Conservation (phyloP, 2,113 vertebrate genomes). For the Elanoides forficatus region DNA sequence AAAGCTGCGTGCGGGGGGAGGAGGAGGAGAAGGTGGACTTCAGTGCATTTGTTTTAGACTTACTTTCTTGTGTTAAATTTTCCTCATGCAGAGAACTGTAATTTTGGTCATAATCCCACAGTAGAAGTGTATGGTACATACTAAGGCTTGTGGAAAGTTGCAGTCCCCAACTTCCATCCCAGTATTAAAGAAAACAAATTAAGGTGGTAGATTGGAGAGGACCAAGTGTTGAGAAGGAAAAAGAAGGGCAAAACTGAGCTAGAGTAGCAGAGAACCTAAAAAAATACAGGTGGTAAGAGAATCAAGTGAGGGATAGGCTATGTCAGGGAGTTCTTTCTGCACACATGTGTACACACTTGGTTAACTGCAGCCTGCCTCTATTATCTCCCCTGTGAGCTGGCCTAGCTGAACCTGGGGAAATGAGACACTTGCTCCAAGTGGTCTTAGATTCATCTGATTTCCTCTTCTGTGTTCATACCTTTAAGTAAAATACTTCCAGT, state of each 20-base stretch:
- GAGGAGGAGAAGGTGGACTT: neutral
- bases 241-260: neutral
- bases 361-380: neutral
- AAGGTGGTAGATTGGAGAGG: neutral
- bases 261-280: neutral
- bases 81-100: neutral
- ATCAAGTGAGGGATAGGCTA: neutral
- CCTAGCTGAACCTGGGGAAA: neutral
- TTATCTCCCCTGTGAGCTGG: neutral
- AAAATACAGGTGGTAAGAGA: neutral
- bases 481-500: neutral
- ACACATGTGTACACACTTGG: fast-evolving
- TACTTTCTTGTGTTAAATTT: neutral
- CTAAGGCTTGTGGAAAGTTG: neutral
- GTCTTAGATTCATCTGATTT: neutral
- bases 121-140: neutral
- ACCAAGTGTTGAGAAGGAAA: neutral
- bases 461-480: neutral
- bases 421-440: neutral
- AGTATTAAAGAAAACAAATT: neutral
- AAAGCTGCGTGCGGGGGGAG: fast-evolving
- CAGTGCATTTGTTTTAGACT: neutral
- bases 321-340: neutral
- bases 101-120: neutral
- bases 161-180: neutral